phyloP scores from a whole-genome alignment of 2,797 vertebrate genomes.

The Geotrypetes seraphini region DNA sequence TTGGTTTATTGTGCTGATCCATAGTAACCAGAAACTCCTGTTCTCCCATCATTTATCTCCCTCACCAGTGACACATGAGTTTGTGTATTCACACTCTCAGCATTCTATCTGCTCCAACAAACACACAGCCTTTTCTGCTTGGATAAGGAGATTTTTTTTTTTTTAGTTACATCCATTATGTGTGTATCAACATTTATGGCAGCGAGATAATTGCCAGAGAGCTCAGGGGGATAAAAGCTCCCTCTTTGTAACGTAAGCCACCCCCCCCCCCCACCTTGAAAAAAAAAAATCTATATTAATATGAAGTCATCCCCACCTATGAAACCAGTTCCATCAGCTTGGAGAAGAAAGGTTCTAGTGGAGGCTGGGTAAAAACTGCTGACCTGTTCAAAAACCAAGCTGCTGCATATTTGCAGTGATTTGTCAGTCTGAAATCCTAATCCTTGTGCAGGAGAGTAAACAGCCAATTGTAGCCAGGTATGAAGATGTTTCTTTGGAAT shows the following conservation, averaged over 20 bases:
- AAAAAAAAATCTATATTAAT: slow-evolving; percentile 54
- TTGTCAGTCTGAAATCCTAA: slow-evolving; percentile 18
- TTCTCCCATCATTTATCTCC: slow-evolving; percentile 60
- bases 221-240: slow-evolving; percentile 56
- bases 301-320: slow-evolving; percentile 16
- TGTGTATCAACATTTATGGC: slow-evolving; percentile 68
- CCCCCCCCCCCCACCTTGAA: slow-evolving; percentile 12
- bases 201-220: slow-evolving; percentile 63
- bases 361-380: too few relatives aligned
- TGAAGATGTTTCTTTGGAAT: slow-evolving; percentile 25
- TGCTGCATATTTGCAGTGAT: too few relatives aligned
- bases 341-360: background rate
- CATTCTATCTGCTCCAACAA: slow-evolving; percentile 65
- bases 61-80: slow-evolving; percentile 58
- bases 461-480: slow-evolving; percentile 19
- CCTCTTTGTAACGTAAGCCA: slow-evolving; percentile 46
- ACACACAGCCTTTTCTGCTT: slow-evolving; percentile 64
- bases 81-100: slow-evolving; percentile 59
- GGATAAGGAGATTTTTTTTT: slow-evolving; percentile 65
- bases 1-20: slow-evolving; percentile 61
- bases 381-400: too few relatives aligned
- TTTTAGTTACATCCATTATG: slow-evolving; percentile 64
- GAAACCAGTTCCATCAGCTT: too few relatives aligned
- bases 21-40: slow-evolving; percentile 54
- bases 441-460: slow-evolving; percentile 30